phyloP scores from a whole-genome alignment of 2,113 vertebrate genomes.

The Oryzias javanicus region DNA sequence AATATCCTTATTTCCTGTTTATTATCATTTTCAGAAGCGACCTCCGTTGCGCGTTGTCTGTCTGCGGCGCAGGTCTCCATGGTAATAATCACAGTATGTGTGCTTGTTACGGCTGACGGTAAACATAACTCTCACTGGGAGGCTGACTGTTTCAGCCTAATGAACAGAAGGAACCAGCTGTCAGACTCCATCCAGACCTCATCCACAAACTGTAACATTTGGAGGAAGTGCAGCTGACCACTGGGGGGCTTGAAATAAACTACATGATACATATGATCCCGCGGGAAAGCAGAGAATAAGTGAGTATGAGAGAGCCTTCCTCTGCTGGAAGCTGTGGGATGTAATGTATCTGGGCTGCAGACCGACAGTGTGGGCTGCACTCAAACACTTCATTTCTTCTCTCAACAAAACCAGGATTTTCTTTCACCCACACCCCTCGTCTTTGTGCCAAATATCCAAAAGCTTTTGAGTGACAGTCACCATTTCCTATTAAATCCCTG shows the following conservation, averaged over 20 bases:
- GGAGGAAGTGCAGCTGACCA: conserved; percentile 14
- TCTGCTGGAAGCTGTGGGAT: neutral
- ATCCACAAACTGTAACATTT: conserved; percentile 32
- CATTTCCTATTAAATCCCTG: conserved; percentile 68
- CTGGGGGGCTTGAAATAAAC: conserved; percentile 32
- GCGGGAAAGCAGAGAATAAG: neutral
- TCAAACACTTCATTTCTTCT: conserved; percentile 38
- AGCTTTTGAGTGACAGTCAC: conserved; percentile 14
- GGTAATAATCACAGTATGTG: conserved; percentile 60
- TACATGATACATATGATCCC: conserved; percentile 26
- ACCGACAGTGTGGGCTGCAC: conserved; percentile 2
- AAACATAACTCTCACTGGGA: conserved; percentile 54
- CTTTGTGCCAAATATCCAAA: neutral
- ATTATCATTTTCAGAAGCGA: conserved; percentile 16
- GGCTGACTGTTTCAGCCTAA: conserved; percentile 52
- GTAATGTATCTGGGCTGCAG: neutral
- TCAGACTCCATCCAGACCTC: conserved; percentile 38
- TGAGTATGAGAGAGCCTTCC: conserved; percentile 2
- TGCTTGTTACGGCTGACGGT: conserved; percentile 43
- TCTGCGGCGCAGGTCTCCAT: conserved; percentile 49
- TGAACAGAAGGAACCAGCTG: conserved; percentile 50
- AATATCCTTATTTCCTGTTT: conserved; percentile 9
- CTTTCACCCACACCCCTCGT: conserved; percentile 16
- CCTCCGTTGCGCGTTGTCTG: conserved; percentile 4
- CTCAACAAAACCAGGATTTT: conserved; percentile 28